Percentiles rank a stretch among this genome's conserved stretches.
These are phyloP conservation scores for Malacosoma neustria DNA, from an alignment of 2,888 invertebrate genomes.

Conservation along the genomic window DNA sequence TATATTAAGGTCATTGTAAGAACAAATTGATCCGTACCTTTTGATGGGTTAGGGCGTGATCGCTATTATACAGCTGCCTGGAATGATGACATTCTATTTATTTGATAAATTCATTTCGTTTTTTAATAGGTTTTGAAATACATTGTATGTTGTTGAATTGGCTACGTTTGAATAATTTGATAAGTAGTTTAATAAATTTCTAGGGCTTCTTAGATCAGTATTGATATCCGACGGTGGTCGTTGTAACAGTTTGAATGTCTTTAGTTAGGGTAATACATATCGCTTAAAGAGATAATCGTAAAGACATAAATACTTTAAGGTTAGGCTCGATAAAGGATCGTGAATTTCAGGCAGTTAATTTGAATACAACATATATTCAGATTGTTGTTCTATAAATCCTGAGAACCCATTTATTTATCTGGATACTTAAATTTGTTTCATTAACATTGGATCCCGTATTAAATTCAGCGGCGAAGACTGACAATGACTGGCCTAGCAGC, in stretches of 20 bases:
- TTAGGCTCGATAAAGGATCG: constrained; percentile 20
- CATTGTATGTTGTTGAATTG: not conserved
- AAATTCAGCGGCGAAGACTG: constrained; percentile 53
- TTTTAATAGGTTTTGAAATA: not conserved
- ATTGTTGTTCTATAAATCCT: constrained; percentile 53
- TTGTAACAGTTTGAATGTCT: too few relatives aligned
- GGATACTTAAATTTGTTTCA: constrained; percentile 54
- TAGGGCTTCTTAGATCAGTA: not conserved
- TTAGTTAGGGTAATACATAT: too few relatives aligned
- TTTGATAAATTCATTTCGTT: not conserved
- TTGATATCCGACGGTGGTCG: too few relatives aligned
- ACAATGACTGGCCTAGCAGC: constrained; percentile 57
- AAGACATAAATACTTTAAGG: not conserved
- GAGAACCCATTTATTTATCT: constrained; percentile 47
- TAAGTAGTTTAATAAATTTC: not conserved
- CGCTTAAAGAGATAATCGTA: not conserved
- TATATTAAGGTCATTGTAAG: constrained; percentile 65
- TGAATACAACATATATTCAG: constrained; percentile 33
- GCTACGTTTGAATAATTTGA: not conserved
- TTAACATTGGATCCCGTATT: constrained; percentile 54
- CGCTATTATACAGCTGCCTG: constrained; percentile 32
- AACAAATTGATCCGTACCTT: constrained; percentile 61
- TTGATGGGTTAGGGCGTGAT: constrained; percentile 40
- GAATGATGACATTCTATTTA: constrained; percentile 22
- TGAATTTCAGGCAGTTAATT: constrained; percentile 31